phyloP scores from a whole-genome alignment of 2,797 vertebrate species.

The Paedocypris micromegethes region DNA sequence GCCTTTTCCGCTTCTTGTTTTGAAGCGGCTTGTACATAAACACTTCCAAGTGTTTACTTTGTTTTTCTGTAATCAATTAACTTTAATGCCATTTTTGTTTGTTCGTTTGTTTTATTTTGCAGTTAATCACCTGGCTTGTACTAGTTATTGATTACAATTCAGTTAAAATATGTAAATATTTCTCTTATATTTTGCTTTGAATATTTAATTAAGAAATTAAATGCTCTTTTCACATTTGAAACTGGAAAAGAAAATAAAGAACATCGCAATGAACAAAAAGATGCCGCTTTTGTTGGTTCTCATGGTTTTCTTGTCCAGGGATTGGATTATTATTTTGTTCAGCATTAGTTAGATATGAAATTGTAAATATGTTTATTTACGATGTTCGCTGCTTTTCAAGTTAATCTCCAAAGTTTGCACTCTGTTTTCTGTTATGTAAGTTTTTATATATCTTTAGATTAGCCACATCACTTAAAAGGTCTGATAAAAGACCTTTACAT shows the following conservation, averaged over 20 bases:
- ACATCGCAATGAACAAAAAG: constrained; percentile 65
- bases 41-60: constrained; percentile 39
- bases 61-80: constrained; percentile 57
- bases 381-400: no score
- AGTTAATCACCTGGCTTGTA: constrained; percentile 71
- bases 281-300: constrained; percentile 41
- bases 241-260: constrained; percentile 86
- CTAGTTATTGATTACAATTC: constrained; percentile 76
- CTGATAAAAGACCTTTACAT: no score
- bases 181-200: constrained; percentile 82
- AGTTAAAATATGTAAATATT: constrained; percentile 76
- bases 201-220: constrained; percentile 89
- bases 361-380: no score
- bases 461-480: no score
- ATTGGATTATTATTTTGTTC: no score
- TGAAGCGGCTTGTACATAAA: constrained; percentile 73
- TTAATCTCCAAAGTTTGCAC: no score
- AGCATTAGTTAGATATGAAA: no score
- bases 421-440: no score
- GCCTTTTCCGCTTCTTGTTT: constrained; percentile 69
- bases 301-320: background rate
- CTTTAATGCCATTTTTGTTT: constrained; percentile 53
- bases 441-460: no score
- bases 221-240: constrained; percentile 84
- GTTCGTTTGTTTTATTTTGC: constrained; percentile 57